Evolutionary conservation across 2,113 vertebrate genomes (phyloP).

Genomic region (Anhinga rufa): DNA sequence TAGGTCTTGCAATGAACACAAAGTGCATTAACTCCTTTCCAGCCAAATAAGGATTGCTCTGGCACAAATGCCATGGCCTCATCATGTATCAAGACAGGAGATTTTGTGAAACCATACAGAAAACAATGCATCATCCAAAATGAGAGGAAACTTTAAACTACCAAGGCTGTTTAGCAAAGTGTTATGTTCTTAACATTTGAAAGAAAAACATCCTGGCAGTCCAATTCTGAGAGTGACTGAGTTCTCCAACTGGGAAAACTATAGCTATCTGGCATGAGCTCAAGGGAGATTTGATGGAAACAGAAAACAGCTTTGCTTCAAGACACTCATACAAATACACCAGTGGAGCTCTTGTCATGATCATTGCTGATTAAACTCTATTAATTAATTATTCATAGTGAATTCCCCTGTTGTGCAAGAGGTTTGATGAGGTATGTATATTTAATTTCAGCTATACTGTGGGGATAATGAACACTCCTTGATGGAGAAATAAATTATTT

Average conservation of each 20-base stretch:
- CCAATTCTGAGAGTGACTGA: neutral
- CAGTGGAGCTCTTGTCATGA: neutral
- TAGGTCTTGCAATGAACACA: neutral
- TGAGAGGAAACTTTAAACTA: neutral
- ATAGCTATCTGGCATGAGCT: neutral
- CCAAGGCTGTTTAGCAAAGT: neutral
- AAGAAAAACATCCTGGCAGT: neutral
- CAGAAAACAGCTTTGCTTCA: neutral
- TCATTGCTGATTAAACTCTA: conserved; percentile 22
- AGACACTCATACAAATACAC: neutral
- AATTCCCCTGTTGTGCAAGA: neutral
- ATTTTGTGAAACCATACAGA: neutral
- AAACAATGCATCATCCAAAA: neutral
- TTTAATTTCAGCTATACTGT: neutral
- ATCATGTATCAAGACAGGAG: neutral
- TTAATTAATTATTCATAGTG: conserved; percentile 50
- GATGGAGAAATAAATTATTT: neutral
- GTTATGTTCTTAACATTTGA: neutral
- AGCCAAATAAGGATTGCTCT: neutral
- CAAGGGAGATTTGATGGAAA: neutral
- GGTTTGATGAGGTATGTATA: conserved; percentile 29
- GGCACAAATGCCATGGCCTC: neutral
- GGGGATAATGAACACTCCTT: neutral
- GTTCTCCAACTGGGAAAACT: neutral
- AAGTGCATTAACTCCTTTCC: neutral